Percentiles rank a stretch among this genome's conserved stretches.
Evolutionary conservation across 64 coral and sea anemone species (phyloP).

Genomic region (Pocillopora damicornis): DNA sequence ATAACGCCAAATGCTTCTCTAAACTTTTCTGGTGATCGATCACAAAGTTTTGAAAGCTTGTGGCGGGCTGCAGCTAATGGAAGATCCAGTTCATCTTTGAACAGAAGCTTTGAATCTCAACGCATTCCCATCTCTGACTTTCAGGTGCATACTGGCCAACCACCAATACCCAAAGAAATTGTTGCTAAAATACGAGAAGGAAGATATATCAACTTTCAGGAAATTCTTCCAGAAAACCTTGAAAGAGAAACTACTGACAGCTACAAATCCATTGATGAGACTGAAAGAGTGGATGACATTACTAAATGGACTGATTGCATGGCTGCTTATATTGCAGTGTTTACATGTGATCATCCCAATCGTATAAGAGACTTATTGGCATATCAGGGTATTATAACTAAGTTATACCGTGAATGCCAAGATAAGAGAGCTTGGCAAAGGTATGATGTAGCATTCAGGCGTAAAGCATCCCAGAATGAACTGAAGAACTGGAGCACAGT

Average conservation of each 20-base stretch:
- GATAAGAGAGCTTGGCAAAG: slow-evolving; percentile 94
- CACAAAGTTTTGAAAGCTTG: slow-evolving; percentile 52
- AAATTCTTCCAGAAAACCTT: slow-evolving; percentile 74
- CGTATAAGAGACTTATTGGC: slow-evolving; percentile 72
- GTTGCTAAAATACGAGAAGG: slow-evolving; percentile 75
- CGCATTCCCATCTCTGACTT: slow-evolving; percentile 50
- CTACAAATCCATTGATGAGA: slow-evolving; percentile 67
- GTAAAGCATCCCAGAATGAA: slow-evolving; percentile 78
- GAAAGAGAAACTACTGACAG: slow-evolving; percentile 43
- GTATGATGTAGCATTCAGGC: slow-evolving; percentile 92
- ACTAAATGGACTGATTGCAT: slow-evolving; percentile 98
- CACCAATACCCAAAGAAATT: slow-evolving; percentile 58
- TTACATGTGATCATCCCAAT: slow-evolving; percentile 47
- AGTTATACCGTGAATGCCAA: slow-evolving; percentile 83
- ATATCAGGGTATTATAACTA: slow-evolving; percentile 84
- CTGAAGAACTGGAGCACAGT: slow-evolving; percentile 71
- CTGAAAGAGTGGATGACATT: slow-evolving; percentile 79
- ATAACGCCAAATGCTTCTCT: slow-evolving; percentile 47
- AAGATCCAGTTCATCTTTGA: slow-evolving; percentile 21
- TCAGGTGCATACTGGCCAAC: slow-evolving; percentile 48
- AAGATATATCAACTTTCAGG: slow-evolving; percentile 87
- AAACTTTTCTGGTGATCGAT: slow-evolving; percentile 58
- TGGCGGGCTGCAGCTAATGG: slow-evolving; percentile 36
- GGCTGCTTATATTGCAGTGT: slow-evolving; percentile 79
- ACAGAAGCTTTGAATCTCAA: slow-evolving; percentile 29